Percentiles rank a stretch among this genome's conserved stretches.
phyloP scores from a whole-genome alignment of 2,888 invertebrate species.

The Helicoverpa assulta region DNA sequence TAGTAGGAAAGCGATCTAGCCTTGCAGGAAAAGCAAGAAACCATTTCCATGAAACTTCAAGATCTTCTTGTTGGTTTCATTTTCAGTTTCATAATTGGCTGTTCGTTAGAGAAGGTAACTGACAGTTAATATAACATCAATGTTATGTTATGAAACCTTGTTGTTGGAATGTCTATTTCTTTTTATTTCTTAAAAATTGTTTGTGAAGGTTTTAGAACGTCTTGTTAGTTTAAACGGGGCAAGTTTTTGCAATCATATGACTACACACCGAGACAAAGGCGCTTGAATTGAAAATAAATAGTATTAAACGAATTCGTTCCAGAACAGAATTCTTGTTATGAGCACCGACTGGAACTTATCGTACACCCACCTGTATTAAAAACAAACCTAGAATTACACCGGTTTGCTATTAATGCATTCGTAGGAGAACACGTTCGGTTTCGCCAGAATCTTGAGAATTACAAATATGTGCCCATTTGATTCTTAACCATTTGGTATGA shows the following conservation, averaged over 20 bases:
- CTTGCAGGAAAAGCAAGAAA: too few relatives aligned
- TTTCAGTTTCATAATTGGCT: not conserved
- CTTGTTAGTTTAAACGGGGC: not conserved
- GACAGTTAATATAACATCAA: too few relatives aligned
- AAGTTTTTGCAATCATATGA: constrained; percentile 8
- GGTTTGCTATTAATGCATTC: constrained; percentile 42
- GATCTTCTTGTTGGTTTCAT: not conserved
- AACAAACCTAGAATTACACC: constrained; percentile 37
- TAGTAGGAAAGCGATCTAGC: not conserved
- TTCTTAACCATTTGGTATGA: constrained; percentile 18
- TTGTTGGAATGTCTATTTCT: not conserved
- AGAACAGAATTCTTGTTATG: constrained; percentile 37
- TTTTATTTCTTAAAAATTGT: not conserved
- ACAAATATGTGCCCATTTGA: constrained; percentile 26
- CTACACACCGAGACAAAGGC: constrained; percentile 10
- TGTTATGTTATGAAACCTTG: not conserved
- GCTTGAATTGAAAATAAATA: constrained; percentile 9
- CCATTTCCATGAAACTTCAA: too few relatives aligned
- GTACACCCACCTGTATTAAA: constrained; percentile 17
- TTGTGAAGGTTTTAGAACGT: not conserved
- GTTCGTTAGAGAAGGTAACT: too few relatives aligned
- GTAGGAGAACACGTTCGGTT: constrained; percentile 53
- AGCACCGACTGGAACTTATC: constrained; percentile 19
- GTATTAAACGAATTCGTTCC: constrained; percentile 42
- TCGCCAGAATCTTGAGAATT: constrained; percentile 39